phyloP scores from a whole-genome alignment of 2,797 vertebrate genomes.

The Xenopus petersii region DNA sequence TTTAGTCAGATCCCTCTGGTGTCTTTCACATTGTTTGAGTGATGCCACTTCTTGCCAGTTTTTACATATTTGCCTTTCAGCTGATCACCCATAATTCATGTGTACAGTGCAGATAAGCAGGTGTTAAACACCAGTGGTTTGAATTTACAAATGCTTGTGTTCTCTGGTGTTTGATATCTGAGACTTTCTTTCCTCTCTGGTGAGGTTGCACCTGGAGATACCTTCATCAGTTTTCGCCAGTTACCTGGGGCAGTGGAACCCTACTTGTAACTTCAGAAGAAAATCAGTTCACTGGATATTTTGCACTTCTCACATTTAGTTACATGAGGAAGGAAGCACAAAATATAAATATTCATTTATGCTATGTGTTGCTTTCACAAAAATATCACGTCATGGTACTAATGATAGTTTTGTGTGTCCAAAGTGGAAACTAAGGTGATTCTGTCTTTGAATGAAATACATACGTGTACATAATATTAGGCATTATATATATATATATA shows the following conservation, averaged over 20 bases:
- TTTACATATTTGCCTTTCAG: constrained; percentile 22
- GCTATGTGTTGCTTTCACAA: too few species aligned
- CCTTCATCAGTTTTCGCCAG: constrained; percentile 35
- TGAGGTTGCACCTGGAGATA: constrained; percentile 39
- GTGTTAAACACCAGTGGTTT: constrained; percentile 37
- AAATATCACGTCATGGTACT: too few species aligned
- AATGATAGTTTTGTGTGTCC: too few species aligned
- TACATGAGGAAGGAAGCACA: too few species aligned
- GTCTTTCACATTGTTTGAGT: too few species aligned
- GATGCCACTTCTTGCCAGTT: constrained; percentile 4
- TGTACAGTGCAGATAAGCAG: constrained; percentile 33
- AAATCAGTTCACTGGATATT: constrained; percentile 19
- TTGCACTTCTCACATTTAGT: neutral
- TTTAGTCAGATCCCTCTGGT: too few species aligned
- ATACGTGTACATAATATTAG: too few species aligned
- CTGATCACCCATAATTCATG: constrained; percentile 23
- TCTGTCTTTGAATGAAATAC: too few species aligned
- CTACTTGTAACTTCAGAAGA: constrained; percentile 16
- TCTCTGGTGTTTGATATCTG: constrained; percentile 45
- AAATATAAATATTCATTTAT: too few species aligned
- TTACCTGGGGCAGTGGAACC: constrained; percentile 39
- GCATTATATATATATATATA: too few species aligned
- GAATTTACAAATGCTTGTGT: constrained; percentile 25
- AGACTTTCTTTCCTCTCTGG: constrained; percentile 40
- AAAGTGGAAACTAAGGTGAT: too few species aligned